Conservation (phyloP, 2,797 vertebrate genomes). For the Pelochelys cantorii region DNA sequence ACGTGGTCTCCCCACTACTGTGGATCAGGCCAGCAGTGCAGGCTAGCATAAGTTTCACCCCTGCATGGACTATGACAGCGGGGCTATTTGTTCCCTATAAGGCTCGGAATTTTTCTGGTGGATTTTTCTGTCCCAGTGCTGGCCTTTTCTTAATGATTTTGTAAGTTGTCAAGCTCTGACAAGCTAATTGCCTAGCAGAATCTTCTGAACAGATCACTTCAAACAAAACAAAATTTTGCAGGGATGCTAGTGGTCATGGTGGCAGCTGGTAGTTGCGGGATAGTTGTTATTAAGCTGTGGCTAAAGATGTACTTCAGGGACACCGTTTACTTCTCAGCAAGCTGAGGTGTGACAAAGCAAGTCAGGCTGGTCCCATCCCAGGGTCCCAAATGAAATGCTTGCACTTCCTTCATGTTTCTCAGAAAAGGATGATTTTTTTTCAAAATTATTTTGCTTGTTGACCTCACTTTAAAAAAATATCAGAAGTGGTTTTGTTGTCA, state of each 20-base stretch:
- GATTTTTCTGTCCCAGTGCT: background rate
- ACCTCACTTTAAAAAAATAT: background rate
- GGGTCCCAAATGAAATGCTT: background rate
- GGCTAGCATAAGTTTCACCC: background rate
- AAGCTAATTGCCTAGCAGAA: slow-evolving; percentile 1
- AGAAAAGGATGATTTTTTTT: background rate
- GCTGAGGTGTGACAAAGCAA: background rate
- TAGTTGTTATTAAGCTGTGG: background rate
- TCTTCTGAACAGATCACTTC: background rate
- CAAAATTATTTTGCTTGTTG: background rate
- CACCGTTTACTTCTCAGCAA: background rate
- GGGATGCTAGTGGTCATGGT: background rate
- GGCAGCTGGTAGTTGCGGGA: background rate
- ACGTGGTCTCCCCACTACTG: background rate
- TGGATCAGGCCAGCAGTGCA: background rate
- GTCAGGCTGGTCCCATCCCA: background rate
- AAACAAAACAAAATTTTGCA: background rate
- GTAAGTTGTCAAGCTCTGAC: background rate
- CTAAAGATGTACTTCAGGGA: background rate
- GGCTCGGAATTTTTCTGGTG: background rate
- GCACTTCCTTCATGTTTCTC: background rate
- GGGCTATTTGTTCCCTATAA: background rate
- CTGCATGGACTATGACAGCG: background rate
- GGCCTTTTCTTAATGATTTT: background rate
- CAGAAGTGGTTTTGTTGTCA: slow-evolving; percentile 1